phyloP scores from a whole-genome alignment of 2,888 invertebrate species.

The Trissolcus brochymenae region DNA sequence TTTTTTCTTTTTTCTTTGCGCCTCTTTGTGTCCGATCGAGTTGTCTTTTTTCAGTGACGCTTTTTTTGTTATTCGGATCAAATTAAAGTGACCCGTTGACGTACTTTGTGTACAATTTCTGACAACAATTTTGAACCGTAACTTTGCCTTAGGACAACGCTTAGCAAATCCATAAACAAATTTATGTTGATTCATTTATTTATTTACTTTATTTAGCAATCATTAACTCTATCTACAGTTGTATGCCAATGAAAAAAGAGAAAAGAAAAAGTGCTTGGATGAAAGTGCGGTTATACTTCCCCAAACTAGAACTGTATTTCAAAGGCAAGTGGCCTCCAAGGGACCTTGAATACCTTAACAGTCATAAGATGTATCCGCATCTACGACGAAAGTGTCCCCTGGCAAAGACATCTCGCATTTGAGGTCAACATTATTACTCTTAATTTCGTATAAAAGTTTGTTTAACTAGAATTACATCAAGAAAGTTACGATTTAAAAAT shows the following conservation, averaged over 20 bases:
- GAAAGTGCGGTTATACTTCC: conserved; percentile 44
- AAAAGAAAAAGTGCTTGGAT: conserved; percentile 20
- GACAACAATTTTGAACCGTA: too few relatives aligned
- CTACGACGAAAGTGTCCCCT: conserved; percentile 4
- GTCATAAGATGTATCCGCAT: conserved; percentile 68
- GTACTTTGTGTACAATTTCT: too few relatives aligned
- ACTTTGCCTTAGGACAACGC: too few relatives aligned
- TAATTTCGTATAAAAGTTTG: neutral
- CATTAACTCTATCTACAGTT: conserved; percentile 2
- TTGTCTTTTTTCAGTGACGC: conserved; percentile 31
- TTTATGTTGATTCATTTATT: too few relatives aligned
- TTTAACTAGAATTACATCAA: too few relatives aligned
- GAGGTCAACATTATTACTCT: conserved; percentile 2
- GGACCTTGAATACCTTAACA: conserved; percentile 74
- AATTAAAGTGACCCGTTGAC: too few relatives aligned
- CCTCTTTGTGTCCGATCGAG: conserved; percentile 28
- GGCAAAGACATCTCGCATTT: conserved; percentile 2
- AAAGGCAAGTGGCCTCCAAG: conserved; percentile 71
- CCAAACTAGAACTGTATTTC: conserved; percentile 68
- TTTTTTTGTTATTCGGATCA: neutral
- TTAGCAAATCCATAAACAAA: neutral
- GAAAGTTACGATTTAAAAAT: too few relatives aligned
- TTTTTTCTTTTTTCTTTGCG: conserved; percentile 28
- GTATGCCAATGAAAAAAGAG: conserved; percentile 32
- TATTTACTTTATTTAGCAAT: neutral